Percentiles rank a stretch among this genome's conserved stretches.
These are phyloP conservation scores for Leptinotarsa lineolata DNA, from an alignment of 1,140 invertebrate species.

Conservation along the genomic window DNA sequence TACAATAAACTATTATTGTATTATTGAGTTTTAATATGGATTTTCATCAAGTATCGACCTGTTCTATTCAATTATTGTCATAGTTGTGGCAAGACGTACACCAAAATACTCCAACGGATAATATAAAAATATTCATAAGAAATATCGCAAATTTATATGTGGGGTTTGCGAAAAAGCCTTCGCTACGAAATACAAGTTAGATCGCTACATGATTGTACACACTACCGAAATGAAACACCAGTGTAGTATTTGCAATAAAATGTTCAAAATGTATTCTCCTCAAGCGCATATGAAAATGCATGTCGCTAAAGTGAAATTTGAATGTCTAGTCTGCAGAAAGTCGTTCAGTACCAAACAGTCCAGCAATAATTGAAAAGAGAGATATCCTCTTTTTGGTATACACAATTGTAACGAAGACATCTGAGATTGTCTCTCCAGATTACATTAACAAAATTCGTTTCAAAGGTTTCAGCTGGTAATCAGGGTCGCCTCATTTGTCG, in stretches of 20 bases:
- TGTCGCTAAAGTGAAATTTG: slow-evolving; percentile 57
- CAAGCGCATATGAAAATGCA: slow-evolving; percentile 58
- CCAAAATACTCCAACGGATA: neutral
- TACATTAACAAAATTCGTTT: no score
- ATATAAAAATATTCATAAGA: slow-evolving; percentile 1
- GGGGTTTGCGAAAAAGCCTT: slow-evolving; percentile 27
- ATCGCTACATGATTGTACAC: slow-evolving; percentile 58
- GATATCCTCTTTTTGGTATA: no score
- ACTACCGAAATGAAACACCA: slow-evolving; percentile 63
- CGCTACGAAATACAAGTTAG: slow-evolving; percentile 28
- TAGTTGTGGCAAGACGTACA: slow-evolving; percentile 16
- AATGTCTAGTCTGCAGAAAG: slow-evolving; percentile 39
- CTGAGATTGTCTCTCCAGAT: no score
- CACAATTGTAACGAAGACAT: no score
- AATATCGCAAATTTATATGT: slow-evolving; percentile 22
- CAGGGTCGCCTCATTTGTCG: no score
- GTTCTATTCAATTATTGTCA: no score
- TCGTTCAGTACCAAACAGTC: slow-evolving; percentile 48
- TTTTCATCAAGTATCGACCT: no score
- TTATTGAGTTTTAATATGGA: no score
- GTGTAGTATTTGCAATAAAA: slow-evolving; percentile 32
- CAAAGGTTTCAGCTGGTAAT: no score
- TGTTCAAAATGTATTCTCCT: slow-evolving; percentile 46
- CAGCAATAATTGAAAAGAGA: slow-evolving; percentile 47
- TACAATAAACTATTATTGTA: no score